Evolutionary conservation across 2,888 invertebrate species (phyloP).

Genomic region (Hemicrepidius hirtus): DNA sequence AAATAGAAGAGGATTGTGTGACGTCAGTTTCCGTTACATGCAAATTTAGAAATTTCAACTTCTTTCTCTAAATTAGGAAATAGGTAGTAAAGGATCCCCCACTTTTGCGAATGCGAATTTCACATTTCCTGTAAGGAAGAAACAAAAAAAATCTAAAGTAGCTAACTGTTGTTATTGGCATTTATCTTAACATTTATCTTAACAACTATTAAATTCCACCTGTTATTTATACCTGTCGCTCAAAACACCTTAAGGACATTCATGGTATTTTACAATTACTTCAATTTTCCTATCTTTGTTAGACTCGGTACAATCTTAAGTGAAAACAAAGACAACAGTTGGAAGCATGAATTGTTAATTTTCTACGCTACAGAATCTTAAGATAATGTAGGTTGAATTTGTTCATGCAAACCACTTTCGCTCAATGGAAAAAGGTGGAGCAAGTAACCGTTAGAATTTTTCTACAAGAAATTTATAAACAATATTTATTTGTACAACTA

Average conservation of each 20-base stretch:
- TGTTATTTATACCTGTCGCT: constrained; percentile 38
- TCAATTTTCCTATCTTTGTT: neutral
- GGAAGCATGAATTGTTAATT: neutral
- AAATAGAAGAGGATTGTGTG: neutral
- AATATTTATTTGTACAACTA: constrained; percentile 34
- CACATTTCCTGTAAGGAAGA: neutral
- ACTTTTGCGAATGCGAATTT: neutral
- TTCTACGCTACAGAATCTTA: neutral
- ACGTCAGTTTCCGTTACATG: constrained; percentile 3
- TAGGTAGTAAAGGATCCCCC: neutral
- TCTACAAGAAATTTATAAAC: constrained; percentile 14
- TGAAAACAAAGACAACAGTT: neutral
- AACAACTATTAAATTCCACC: constrained; percentile 30
- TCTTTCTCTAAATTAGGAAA: neutral
- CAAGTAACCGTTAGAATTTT: constrained; percentile 16
- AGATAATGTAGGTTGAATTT: constrained; percentile 49
- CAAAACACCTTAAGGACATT: constrained; percentile 3
- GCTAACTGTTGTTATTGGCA: constrained; percentile 4
- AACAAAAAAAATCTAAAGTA: neutral
- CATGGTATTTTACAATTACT: neutral
- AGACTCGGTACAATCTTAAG: neutral
- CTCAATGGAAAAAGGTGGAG: constrained; percentile 49
- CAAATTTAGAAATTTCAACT: neutral
- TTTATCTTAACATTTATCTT: too few species aligned
- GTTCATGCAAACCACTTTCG: constrained; percentile 53